A percentile compares a stretch with the other conserved stretches of the same genome.
Evolutionary conservation across 2,797 vertebrate species (phyloP).

Genomic region (Brachymystax lenok): DNA sequence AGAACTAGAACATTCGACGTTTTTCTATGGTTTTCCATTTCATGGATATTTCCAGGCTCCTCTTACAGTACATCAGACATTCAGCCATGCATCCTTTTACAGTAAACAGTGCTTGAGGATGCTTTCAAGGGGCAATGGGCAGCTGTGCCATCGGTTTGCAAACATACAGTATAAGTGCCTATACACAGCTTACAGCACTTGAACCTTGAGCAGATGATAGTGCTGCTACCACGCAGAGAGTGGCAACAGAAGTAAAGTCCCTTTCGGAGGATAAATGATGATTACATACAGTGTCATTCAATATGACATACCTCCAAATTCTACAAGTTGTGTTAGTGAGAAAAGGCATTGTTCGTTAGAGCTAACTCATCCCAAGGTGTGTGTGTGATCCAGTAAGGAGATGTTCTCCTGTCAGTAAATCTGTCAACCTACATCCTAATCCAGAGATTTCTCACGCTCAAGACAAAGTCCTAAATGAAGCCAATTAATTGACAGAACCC

Average conservation of each 20-base stretch:
- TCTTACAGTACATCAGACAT: slow-evolving; percentile 37
- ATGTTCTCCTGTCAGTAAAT: slow-evolving; percentile 14
- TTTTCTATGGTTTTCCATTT: slow-evolving; percentile 36
- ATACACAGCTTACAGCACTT: background rate
- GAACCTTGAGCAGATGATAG: background rate
- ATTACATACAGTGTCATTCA: background rate
- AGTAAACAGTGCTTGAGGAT: slow-evolving; percentile 53
- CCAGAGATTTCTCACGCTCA: slow-evolving; percentile 27
- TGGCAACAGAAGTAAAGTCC: background rate
- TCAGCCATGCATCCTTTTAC: slow-evolving; percentile 44
- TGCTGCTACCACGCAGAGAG: background rate
- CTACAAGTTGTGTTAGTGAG: slow-evolving; percentile 32
- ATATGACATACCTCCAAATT: background rate
- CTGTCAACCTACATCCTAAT: slow-evolving; percentile 35
- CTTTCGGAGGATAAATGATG: background rate
- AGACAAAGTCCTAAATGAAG: slow-evolving; percentile 46
- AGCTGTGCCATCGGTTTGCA: slow-evolving; percentile 39
- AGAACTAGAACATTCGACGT: slow-evolving; percentile 1
- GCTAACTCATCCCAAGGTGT: slow-evolving; percentile 23
- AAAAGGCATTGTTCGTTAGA: background rate
- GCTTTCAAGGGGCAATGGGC: slow-evolving; percentile 43
- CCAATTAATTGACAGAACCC: slow-evolving; percentile 32
- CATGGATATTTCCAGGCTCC: slow-evolving; percentile 29
- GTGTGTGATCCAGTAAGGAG: slow-evolving; percentile 14
- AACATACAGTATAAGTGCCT: background rate